Evolutionary conservation across 2,797 vertebrate species (phyloP), one percentile per base, ranked within the genome.

Genomic region (Pipistrellus kuhlii): DNA sequence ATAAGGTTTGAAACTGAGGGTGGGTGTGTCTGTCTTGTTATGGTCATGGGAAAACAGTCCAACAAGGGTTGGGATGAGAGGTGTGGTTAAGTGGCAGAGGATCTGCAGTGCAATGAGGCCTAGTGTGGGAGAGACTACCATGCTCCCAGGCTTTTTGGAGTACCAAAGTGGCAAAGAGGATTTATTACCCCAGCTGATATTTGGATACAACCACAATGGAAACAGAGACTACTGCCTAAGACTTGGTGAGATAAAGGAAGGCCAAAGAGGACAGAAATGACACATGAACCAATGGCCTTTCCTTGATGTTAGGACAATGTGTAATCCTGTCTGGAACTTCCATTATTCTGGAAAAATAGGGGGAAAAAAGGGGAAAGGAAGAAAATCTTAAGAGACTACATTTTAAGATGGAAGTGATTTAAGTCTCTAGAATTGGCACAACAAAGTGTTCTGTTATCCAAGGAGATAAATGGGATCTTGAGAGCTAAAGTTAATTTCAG

Each of bases 401-500:
- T 75, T 76, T 76, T 59, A 59, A 94, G 32, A 38, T 72, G 64
- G 51, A 59, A 83, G 30, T 69, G 68, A 89, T 75, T 66, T 44
- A 64, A 81, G 20, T 80, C 23, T 57, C 17, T 71, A 44, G 73
- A 94, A 77, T 35, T 85, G 44, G 62, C 41, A 85, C 59, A 90
- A 44, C n/a, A 69, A 57, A 78, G 30, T 88, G 55, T 88, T 88
- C 27, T 71, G 25, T 18, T 77, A 12, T 17, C 32, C 20, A 6
- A 88, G 27, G 66, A 75, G 48, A 85, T 10, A 9, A 46, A 9
- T 64, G 23, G 21, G 17, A 46, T 86, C 46, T 71, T 30, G 66
- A 87, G 66, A 87, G 71, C 53, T 46, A 71, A 86, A 83, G 55
- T 91, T 94, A 93, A 94, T 90, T 95, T 92, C 30, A 73, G 27